Evolutionary conservation across 2,113 vertebrate species (phyloP), one percentile per base, ranked within the genome.

Genomic region (Anhinga rufa): DNA sequence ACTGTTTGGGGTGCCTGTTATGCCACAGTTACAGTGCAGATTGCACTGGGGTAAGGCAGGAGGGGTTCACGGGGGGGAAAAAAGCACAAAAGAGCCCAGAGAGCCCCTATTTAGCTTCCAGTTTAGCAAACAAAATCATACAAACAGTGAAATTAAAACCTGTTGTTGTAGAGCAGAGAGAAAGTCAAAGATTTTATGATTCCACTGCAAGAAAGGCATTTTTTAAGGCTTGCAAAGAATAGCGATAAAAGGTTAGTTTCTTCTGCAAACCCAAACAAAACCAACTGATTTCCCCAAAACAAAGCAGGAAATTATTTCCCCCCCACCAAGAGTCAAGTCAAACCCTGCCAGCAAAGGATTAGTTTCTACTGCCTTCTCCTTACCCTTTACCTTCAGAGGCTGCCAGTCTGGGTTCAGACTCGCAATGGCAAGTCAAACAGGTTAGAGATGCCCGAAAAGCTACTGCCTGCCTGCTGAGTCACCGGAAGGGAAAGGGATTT

Each of bases 51-150:
- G 54, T 61, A 77, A 90, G 8, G 7, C 58, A 80, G 44, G 29
- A 77, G 17, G 20, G 18, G 14, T 11, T 52, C 3, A 1, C 1
- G 4, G 20, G n/a, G 1, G 1, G 2, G 4, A 44, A 26, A 26
- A 82, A 80, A 32, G 17, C 25, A 49, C 21, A n/a, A 5, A 22
- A 65, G 7, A 28, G 46, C 44, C 62, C 82, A 38, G 40, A 74
- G 51, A 65, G 6, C 21, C 14, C 24, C 16, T 6, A 1, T 52
- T 13, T 29, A n/a, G 9, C 17, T 88, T 74, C 86, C 18, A 25
- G 12, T 69, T 29, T 6, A 57, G 51, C 61, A 42, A 87, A 61
- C n/a, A 51, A 86, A 89, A 66, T 42, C 42, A 28, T n/a, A 25
- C 16, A 18, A 68, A 22, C 36, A 51, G 36, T 25, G 60, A 62